Base-by-base conservation (phyloP, 2,113 vertebrate species). In the Bubo bubo region DNA sequence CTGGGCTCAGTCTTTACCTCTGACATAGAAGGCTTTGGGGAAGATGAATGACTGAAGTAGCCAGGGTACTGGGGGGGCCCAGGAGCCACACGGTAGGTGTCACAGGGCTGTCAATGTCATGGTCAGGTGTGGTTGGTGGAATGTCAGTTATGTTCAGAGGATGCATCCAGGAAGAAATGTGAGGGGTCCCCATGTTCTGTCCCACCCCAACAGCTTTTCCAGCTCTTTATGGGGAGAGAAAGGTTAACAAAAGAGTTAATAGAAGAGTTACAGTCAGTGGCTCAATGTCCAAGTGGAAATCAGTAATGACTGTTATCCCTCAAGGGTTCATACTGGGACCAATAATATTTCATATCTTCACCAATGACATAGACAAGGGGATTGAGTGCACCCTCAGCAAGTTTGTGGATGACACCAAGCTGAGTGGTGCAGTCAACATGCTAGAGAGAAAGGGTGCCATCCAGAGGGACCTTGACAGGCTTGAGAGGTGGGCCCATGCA, bases 31-130 rank as follows among this genome's bases (percentile, higher is more conserved):
- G 35, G 20, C 22, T 79, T 41, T 52, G 49, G 30, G 35, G 32
- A 27, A 9, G 24, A 41, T 9, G 4, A 55, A 28, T 35, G 19
- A 19, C 24, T 64, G 47, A 52, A n/a, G 60, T 53, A 53, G 47
- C 55, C 1, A 2, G 11, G 73, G 14, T 19, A 30, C 17, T 24
- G 2, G 18, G 11, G n/a, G 10, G 7, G 3, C 12, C 23, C 45
- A 77, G 27, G n/a, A 21, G 43, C 19, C 73, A 14, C 58, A 39
- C 1, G 3, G 28, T 63, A 45, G 21, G 16, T 39, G 28, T n/a
- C 45, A 24, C 43, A 45, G 39, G 43, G 8, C 43, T 37, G 43
- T 13, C 14, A 30, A 20, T 37, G 56, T 20, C 56, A 14, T 43
- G 32, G 13, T 28, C 41, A 27, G 23, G 32, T 45, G 0, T 30